Evolutionary conservation across 2,113 vertebrate species (phyloP), one percentile per base, ranked within the genome.

Genomic region (Dissostichus mawsoni): DNA sequence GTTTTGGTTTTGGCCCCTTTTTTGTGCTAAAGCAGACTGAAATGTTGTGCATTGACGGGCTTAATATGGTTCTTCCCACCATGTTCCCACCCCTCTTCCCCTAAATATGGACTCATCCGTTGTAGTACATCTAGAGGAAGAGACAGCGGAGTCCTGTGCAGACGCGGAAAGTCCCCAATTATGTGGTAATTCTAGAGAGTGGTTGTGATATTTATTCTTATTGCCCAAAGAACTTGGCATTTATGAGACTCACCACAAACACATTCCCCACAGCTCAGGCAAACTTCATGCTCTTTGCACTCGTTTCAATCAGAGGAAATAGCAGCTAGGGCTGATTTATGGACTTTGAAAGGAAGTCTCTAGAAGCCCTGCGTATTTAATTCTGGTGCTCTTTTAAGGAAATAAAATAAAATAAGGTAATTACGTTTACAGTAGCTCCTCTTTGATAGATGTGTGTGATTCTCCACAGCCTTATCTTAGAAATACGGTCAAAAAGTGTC

Each of bases 81-180:
- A 47, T 76, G 67, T 71, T 81, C 69, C 71, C 77, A 53, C 62
- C 84, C 69, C 63, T 74, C 62, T 36, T 74, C 74, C 73, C 78
- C 86, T 90, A 83, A 81, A 84, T 78, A 91, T 88, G 85, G 84
- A 76, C 76, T 87, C 86, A 87, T 82, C 69, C 29, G 33, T 72
- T 69, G 76, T 78, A 91, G 65, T 80, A 80, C 68, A 84, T 76
- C 75, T 66, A 79, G 70, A 74, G 85, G 80, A 77, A 76, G 87
- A 92, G 88, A 88, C 79, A 87, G 87, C 82, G 81, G 91, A 93
- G 88, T 84, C 68, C 89, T 92, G 79, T 87, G 89, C 87, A 92
- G 69, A 63, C 36, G 67, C 90, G 95, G 96, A 97, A 96, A 95
- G 96, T 95, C 96, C 96, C 96, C 96, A 93, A 89, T 96, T 94